Base-by-base conservation (phyloP, 2,888 invertebrate species). In the Lasioglossum lativentre region DNA sequence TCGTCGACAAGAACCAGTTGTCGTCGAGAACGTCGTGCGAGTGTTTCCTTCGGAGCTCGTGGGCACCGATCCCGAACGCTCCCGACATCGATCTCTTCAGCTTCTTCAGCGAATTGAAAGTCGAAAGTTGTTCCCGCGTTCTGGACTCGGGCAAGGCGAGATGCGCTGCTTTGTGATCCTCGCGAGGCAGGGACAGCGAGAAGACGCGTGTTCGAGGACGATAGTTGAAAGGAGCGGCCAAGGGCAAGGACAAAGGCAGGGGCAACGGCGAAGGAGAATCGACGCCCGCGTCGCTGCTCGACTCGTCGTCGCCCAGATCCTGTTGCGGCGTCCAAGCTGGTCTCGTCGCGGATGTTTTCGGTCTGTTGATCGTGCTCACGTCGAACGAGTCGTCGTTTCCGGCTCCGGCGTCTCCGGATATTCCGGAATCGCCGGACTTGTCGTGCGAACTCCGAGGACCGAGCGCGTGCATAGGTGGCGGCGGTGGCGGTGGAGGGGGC, bases 291-390 rank as follows among this genome's bases (percentile, higher is more conserved):
- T 93, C 92, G 89, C 94, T 91, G 89, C 94, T 89, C 30, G 94
- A 95, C 83, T 97, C 97, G 5, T 97, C 97, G 5, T 97, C 97
- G 59, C 96, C 97, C n/a, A 98, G 96, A 94, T 98, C 98, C 94
- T 98, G 98, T 92, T 98, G 98, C 0, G 98, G 98, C 0, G 98
- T 98, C 98, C 98, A 98, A 0, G 97, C 96, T 70, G 95, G 93
- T 80, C 94, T 88, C 12, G 91, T 87, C 4, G 91, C 86, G 75
- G 88, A 80, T 68, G 88, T 80, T 78, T 92, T 92, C 66, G 88
- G 82, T 78, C 92, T 63, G 79, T 92, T 91, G 45, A 89, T 88
- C 83, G 93, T 90, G 66, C 90, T 91, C 42, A 91, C 89, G 71
- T 93, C 92, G 83, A 92, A 78, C 30, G 96, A 92, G 86, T 95